phyloP scores from a whole-genome alignment of 1,140 invertebrate species.

The Amyelois transitella region DNA sequence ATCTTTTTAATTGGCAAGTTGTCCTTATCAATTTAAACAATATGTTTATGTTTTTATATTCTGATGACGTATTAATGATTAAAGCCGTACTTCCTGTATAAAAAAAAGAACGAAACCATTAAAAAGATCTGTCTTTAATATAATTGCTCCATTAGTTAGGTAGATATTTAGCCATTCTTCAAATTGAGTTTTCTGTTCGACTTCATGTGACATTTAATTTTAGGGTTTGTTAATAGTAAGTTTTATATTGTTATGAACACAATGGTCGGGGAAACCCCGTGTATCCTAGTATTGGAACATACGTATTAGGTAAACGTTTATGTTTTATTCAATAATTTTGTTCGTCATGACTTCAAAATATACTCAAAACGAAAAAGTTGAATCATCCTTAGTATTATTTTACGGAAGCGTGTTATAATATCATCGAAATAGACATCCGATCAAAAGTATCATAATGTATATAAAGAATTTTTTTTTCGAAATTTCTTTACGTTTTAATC shows the following conservation, averaged over 20 bases:
- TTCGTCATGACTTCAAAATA: background rate
- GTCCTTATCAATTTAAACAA: conserved; percentile 15
- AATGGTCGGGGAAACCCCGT: background rate
- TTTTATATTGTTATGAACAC: background rate
- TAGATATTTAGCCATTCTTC: conserved; percentile 65
- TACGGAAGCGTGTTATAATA: no score
- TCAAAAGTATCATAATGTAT: no score
- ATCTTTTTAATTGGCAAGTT: conserved; percentile 47
- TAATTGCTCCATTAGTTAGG: conserved; percentile 68
- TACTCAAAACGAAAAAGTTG: no score
- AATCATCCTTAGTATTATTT: no score
- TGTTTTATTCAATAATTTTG: background rate
- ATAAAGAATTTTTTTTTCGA: no score
- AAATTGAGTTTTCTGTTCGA: conserved; percentile 61
- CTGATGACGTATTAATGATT: conserved; percentile 8
- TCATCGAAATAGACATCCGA: no score
- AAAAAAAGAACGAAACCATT: conserved; percentile 6
- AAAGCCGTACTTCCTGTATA: background rate
- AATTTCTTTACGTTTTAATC: no score
- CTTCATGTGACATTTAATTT: conserved; percentile 28
- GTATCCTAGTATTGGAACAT: background rate
- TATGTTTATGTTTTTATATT: conserved; percentile 4
- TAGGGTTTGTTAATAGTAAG: background rate
- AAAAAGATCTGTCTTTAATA: conserved; percentile 59
- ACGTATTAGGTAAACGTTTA: background rate